Conservation (phyloP, 2,797 vertebrate genomes). For the Craterocephalus amniculus region DNA sequence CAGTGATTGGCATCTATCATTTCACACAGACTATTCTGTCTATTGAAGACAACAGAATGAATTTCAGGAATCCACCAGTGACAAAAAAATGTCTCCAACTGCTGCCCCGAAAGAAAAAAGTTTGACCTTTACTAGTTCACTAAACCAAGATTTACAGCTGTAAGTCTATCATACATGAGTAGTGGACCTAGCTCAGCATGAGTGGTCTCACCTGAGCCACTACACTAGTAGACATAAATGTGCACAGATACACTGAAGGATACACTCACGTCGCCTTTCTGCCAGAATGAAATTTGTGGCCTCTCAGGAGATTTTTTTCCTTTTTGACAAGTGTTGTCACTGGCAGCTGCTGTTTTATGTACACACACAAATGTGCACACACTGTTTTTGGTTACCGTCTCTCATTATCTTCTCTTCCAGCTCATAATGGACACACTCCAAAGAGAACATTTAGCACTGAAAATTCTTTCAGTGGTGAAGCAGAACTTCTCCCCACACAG, state of each 20-base stretch:
- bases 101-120: no score
- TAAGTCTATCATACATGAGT: no score
- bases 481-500: slow-evolving; percentile 20
- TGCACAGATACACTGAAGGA: slow-evolving; percentile 10
- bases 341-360: slow-evolving; percentile 65
- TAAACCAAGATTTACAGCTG: no score
- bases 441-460: slow-evolving; percentile 55
- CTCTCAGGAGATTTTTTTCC: slow-evolving; percentile 51
- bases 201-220: no score
- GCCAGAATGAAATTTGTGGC: slow-evolving; percentile 52
- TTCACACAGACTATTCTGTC: no score
- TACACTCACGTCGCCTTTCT: slow-evolving; percentile 30
- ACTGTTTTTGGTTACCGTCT: slow-evolving; percentile 38
- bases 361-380: slow-evolving; percentile 5
- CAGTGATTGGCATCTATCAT: no score
- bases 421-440: slow-evolving; percentile 61
- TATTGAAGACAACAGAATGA: no score
- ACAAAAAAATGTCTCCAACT: no score
- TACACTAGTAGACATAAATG: background rate
- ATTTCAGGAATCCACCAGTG: no score
- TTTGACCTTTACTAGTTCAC: no score
- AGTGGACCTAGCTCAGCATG: no score
- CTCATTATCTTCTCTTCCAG: slow-evolving; percentile 57
- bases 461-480: slow-evolving; percentile 52
- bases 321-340: slow-evolving; percentile 54